Evolutionary conservation across 2,888 invertebrate genomes (phyloP).

Genomic region (Fragum fragum): DNA sequence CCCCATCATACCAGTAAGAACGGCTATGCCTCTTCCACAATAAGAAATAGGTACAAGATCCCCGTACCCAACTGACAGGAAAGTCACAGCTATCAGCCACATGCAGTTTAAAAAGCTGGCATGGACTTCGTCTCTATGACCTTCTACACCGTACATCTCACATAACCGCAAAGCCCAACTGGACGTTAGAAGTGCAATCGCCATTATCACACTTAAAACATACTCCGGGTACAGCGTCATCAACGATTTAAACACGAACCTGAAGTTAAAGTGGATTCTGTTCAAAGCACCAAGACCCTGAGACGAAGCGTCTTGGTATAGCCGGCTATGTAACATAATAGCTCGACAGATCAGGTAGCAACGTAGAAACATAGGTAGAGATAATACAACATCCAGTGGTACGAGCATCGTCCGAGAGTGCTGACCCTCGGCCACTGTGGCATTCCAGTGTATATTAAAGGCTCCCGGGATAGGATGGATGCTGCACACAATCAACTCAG

Average conservation of each 20-base stretch:
- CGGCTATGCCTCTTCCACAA: slow-evolving; percentile 85
- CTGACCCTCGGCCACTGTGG: slow-evolving; percentile 73
- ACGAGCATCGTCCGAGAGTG: slow-evolving; percentile 63
- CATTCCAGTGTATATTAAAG: slow-evolving; percentile 76
- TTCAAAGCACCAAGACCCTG: slow-evolving; percentile 90
- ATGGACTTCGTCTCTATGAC: slow-evolving; percentile 72
- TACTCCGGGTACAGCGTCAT: slow-evolving; percentile 86
- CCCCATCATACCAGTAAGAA: slow-evolving; percentile 86
- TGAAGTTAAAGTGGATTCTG: slow-evolving; percentile 98
- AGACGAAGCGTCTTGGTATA: slow-evolving; percentile 86
- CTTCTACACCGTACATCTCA: slow-evolving; percentile 81
- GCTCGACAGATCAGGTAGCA: slow-evolving; percentile 83
- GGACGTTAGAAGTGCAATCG: slow-evolving; percentile 80
- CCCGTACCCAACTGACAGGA: slow-evolving; percentile 86
- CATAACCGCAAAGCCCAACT: slow-evolving; percentile 85
- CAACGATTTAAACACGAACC: slow-evolving; percentile 87
- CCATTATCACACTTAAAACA: slow-evolving; percentile 83
- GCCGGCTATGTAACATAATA: slow-evolving; percentile 85
- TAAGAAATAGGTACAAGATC: slow-evolving; percentile 86
- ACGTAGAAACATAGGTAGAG: slow-evolving; percentile 85
- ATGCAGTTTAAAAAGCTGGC: slow-evolving; percentile 85
- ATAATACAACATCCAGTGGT: slow-evolving; percentile 84
- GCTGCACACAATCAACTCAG: slow-evolving; percentile 89
- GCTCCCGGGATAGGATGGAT: slow-evolving; percentile 85
- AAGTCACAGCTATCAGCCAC: slow-evolving; percentile 86